Percentiles rank a stretch among this genome's conserved stretches.
phyloP scores from a whole-genome alignment of 2,797 vertebrate genomes.

The Cossypha dichroa region DNA sequence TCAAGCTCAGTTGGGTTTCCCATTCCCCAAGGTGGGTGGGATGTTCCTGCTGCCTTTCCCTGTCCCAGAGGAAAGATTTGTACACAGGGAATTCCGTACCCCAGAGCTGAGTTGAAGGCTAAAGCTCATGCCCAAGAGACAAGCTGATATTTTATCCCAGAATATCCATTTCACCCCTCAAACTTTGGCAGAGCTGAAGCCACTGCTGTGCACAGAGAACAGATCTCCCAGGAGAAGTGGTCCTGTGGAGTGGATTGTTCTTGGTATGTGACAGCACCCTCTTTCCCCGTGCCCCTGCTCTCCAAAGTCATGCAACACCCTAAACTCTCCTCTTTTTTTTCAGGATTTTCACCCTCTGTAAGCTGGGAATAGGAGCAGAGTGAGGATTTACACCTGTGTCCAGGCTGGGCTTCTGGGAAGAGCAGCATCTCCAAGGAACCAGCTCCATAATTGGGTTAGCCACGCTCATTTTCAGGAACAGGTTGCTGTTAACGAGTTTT shows the following conservation, averaged over 20 bases:
- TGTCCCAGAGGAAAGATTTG: not conserved
- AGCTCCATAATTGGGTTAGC: not conserved
- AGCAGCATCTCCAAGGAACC: not conserved
- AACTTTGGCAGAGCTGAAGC: not conserved
- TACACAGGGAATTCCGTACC: fast-evolving
- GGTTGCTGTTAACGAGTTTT: constrained; percentile 42
- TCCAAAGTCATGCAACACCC: not conserved
- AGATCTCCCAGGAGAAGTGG: not conserved
- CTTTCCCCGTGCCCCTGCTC: fast-evolving
- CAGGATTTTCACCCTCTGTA: not conserved
- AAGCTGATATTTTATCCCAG: too few relatives aligned
- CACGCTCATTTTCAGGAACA: constrained; percentile 15
- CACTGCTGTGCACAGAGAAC: not conserved
- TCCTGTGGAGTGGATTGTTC: too few relatives aligned
- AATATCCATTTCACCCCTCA: not conserved
- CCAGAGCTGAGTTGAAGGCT: not conserved
- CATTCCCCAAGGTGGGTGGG: fast-evolving
- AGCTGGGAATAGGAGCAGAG: fast-evolving
- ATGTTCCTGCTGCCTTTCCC: not conserved
- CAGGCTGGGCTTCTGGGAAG: not conserved
- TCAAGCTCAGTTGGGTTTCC: not conserved
- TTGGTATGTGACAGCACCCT: not conserved
- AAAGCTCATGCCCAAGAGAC: not conserved
- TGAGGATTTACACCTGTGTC: not conserved
- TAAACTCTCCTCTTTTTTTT: not conserved